Base-by-base conservation (phyloP, 2,113 vertebrate species). In the Mesocricetus auratus region DNA sequence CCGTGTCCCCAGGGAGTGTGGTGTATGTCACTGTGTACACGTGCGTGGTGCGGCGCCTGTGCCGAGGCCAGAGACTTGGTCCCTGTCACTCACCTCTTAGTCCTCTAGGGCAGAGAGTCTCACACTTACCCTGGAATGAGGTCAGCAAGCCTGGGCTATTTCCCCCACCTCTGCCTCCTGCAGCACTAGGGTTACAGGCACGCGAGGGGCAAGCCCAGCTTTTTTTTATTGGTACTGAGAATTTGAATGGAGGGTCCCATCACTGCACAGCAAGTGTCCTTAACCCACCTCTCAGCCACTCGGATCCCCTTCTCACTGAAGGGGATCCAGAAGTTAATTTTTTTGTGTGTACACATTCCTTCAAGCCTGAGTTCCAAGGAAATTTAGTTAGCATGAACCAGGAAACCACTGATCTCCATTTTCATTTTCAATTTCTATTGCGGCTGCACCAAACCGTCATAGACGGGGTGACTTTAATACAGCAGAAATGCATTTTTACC, bases 391-490 rank as follows among this genome's bases (percentile, higher is more conserved):
- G 58, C 29, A 17, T n/a, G 33, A 92, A 39, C 64, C 68, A 91
- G 96, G 64, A 89, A 81, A 75, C 17, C 50, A 21, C 11, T 50
- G 26, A 68, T 50, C 3, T 7, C 33, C 8, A 1, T 79, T 33
- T 81, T 74, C 36, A 26, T 93, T 83, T 87, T 74, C 36, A 26
- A 91, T 83, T 87, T 75, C 69, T 79, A n/a, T 83, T 73, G 19
- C 45, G 82, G 16, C 50, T 42, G 3, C 24, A 90, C 74, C 22
- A 64, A 74, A 79, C 92, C n/a, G 58, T 29, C 60, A 85, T 42
- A 47, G 75, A 92, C 6, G 6, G 53, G 10, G 42, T 82, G 31
- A 17, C 15, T 91, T 91, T 94, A 53, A 75, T 31, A 26, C 36
- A 39, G 31, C 50, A 90, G 19, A 73, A 24, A 10, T 69, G 45